These are phyloP conservation scores for Fissipunctia ypsillon DNA, from an alignment of 2,888 invertebrate species.

Conservation along the genomic window DNA sequence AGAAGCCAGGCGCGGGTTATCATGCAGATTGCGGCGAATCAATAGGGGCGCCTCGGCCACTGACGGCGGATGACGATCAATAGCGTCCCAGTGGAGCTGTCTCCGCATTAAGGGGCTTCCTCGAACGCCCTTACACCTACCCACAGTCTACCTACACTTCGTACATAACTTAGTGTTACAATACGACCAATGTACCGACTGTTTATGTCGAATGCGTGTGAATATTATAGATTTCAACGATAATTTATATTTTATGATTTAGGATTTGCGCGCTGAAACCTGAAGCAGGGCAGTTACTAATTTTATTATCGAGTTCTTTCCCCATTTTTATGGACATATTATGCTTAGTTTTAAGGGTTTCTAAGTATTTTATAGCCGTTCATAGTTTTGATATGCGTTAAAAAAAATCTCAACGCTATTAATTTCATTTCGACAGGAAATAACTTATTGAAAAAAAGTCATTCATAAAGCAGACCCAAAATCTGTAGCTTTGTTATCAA, in stretches of 20 bases:
- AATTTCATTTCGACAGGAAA: background rate
- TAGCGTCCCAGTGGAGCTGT: conserved; percentile 89
- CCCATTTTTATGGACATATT: conserved; percentile 13
- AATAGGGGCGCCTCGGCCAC: conserved; percentile 89
- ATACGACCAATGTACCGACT: conserved; percentile 62
- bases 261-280: conserved; percentile 25
- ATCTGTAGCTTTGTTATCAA: background rate
- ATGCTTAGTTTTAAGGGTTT: background rate
- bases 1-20: conserved; percentile 88
- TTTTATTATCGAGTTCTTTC: conserved; percentile 3
- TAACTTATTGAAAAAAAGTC: background rate
- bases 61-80: conserved; percentile 90
- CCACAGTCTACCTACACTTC: conserved; percentile 83
- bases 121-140: conserved; percentile 89
- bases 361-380: background rate
- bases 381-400: no score
- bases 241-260: conserved; percentile 30
- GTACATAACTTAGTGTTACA: conserved; percentile 73
- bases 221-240: conserved; percentile 54
- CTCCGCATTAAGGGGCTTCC: conserved; percentile 90
- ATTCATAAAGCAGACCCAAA: background rate
- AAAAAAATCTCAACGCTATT: background rate
- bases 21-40: conserved; percentile 91
- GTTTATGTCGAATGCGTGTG: conserved; percentile 57
- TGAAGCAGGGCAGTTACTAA: conserved; percentile 2